Evolutionary conservation across 2,888 invertebrate genomes (phyloP).

Genomic region (Conus canariensis): DNA sequence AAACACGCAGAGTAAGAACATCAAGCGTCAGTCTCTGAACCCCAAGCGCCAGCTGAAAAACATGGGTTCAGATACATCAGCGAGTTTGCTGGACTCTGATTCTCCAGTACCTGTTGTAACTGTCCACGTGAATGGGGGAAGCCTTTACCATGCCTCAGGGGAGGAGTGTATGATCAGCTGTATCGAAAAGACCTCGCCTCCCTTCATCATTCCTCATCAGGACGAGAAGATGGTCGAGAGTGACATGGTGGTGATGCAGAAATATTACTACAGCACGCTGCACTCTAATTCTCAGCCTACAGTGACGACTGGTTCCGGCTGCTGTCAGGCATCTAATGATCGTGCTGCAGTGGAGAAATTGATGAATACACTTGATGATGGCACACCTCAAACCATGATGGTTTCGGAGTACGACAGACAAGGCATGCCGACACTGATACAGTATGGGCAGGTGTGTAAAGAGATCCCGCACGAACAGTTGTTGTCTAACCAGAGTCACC

Average conservation of each 20-base stretch:
- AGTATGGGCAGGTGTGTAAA: not conserved
- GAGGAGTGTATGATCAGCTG: conserved; percentile 28
- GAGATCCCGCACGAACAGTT: not conserved
- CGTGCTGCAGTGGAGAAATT: no score
- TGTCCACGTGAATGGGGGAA: not conserved
- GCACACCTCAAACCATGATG: not conserved
- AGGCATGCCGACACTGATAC: not conserved
- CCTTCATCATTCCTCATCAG: conserved; percentile 36
- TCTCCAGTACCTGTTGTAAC: not conserved
- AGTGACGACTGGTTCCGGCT: not conserved
- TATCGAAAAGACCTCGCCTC: conserved; percentile 37
- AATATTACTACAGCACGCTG: conserved; percentile 30
- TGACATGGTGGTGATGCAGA: conserved; percentile 40
- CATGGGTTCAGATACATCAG: not conserved
- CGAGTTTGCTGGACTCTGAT: not conserved
- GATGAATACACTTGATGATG: no score
- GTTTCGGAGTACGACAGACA: not conserved
- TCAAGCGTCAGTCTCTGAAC: not conserved
- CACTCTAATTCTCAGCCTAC: not conserved
- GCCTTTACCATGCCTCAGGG: not conserved
- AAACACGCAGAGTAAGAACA: not conserved
- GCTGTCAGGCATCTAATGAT: not conserved
- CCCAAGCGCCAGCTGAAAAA: not conserved
- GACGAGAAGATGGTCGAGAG: conserved; percentile 42
- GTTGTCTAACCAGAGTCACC: conserved; percentile 31